Conservation (phyloP, 2,888 invertebrate genomes). For the Stomorhina lunata region DNA sequence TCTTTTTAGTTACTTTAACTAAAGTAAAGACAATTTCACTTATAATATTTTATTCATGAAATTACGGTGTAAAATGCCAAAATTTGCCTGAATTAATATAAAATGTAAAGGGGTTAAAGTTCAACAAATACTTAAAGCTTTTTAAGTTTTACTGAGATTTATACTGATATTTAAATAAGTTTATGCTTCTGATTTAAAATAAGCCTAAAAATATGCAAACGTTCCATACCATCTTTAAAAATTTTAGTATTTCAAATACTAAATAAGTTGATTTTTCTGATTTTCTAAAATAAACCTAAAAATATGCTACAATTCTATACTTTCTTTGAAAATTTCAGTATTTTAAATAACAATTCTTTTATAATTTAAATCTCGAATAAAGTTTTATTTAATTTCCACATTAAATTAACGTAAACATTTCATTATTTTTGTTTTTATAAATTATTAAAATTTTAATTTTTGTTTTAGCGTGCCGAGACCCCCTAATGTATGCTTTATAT, state of each 20-base stretch:
- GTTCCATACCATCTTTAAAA: background rate
- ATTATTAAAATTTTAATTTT: slow-evolving; percentile 11
- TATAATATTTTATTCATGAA: slow-evolving; percentile 21
- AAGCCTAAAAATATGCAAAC: background rate
- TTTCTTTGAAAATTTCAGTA: background rate
- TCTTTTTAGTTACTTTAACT: slow-evolving; percentile 15
- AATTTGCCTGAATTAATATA: background rate
- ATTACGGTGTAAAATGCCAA: background rate
- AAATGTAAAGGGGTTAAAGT: background rate
- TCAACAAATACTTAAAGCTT: too few species aligned
- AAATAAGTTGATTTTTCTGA: background rate
- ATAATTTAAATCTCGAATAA: background rate
- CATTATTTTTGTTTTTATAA: background rate
- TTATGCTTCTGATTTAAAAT: too few species aligned
- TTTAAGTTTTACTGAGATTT: background rate
- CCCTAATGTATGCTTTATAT: slow-evolving; percentile 33
- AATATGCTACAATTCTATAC: background rate
- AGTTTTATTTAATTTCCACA: background rate
- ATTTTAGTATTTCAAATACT: background rate
- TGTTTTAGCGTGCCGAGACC: background rate
- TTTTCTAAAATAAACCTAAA: background rate
- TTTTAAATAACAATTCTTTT: background rate
- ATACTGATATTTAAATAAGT: background rate
- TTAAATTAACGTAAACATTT: background rate
- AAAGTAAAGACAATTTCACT: slow-evolving; percentile 6